phyloP scores from a whole-genome alignment of 2,888 invertebrate species.

The Lycia hirtaria region DNA sequence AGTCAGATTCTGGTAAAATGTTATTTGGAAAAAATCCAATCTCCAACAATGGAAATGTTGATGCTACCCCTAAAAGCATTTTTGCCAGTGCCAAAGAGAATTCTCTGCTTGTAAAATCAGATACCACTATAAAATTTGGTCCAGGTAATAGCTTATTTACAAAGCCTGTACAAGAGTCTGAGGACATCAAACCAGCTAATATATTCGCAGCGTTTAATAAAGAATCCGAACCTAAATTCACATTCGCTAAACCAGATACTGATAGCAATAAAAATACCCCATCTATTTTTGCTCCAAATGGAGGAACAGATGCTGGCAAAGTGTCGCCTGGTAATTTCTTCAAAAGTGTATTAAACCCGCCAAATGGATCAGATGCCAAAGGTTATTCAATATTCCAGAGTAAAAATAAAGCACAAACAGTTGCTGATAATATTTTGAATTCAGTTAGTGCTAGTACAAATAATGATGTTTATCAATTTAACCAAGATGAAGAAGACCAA shows the following conservation, averaged over 20 bases:
- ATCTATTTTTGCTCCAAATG: slow-evolving; percentile 54
- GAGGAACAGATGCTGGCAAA: slow-evolving; percentile 49
- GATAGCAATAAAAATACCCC: slow-evolving; percentile 38
- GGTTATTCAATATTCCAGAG: slow-evolving; percentile 67
- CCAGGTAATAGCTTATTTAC: slow-evolving; percentile 61
- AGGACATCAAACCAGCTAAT: slow-evolving; percentile 51
- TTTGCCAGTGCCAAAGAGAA: slow-evolving; percentile 47
- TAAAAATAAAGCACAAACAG: slow-evolving; percentile 69
- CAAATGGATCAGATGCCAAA: slow-evolving; percentile 55
- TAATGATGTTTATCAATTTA: slow-evolving; percentile 65
- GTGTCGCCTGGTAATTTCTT: slow-evolving; percentile 71
- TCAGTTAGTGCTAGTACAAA: slow-evolving; percentile 53
- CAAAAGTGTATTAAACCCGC: slow-evolving; percentile 61
- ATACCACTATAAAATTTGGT: slow-evolving; percentile 46
- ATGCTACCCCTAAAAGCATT: slow-evolving; percentile 28
- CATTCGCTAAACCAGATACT: slow-evolving; percentile 49
- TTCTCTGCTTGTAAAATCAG: slow-evolving; percentile 48
- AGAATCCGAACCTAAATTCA: slow-evolving; percentile 44
- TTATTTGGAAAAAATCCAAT: slow-evolving; percentile 40
- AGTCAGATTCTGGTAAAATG: slow-evolving; percentile 31
- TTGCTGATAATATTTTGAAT: slow-evolving; percentile 69
- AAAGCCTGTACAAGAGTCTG: slow-evolving; percentile 45
- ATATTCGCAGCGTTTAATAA: slow-evolving; percentile 64
- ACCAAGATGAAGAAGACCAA: slow-evolving; percentile 53
- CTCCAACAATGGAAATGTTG: slow-evolving; percentile 21